Evolutionary conservation across 2,797 vertebrate species (phyloP).

Genomic region (Rhinoraja longicauda): DNA sequence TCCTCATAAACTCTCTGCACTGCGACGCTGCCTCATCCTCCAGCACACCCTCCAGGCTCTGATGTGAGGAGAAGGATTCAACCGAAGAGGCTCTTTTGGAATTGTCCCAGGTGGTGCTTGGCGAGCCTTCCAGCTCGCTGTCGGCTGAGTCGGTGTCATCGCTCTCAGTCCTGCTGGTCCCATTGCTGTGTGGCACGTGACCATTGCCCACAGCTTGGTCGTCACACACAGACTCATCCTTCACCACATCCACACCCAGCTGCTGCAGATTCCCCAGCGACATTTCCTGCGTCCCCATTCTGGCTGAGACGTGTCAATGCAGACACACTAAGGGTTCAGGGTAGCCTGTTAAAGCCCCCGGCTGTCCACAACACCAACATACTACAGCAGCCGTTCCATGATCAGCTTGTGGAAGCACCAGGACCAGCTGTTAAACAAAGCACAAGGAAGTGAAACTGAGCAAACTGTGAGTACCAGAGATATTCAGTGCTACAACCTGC

Average conservation of each 20-base stretch:
- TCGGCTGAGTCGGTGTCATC: slow-evolving; percentile 88
- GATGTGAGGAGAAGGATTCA: slow-evolving; percentile 73
- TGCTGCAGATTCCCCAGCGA: neutral
- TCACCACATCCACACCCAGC: neutral
- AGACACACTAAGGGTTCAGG: neutral
- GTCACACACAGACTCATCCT: neutral
- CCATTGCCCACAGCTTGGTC: neutral
- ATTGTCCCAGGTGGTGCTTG: slow-evolving; percentile 59
- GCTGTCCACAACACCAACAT: neutral
- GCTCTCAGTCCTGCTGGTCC: slow-evolving; percentile 58
- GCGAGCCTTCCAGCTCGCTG: slow-evolving; percentile 73
- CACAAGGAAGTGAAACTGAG: neutral
- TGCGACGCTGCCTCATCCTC: slow-evolving; percentile 57
- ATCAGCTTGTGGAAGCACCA: too few species aligned
- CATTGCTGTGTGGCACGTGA: slow-evolving; percentile 21
- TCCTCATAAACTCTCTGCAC: slow-evolving; percentile 73
- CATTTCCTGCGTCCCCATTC: neutral
- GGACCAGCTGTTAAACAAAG: neutral
- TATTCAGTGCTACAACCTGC: too few species aligned
- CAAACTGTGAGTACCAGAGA: neutral
- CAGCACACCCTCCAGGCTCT: slow-evolving; percentile 67
- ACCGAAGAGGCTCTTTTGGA: slow-evolving; percentile 70
- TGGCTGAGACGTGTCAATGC: too few species aligned
- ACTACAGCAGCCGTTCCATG: neutral
- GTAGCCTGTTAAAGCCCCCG: too few species aligned